phyloP scores from a whole-genome alignment of 2,888 invertebrate genomes.

The Slavum lentiscoides region DNA sequence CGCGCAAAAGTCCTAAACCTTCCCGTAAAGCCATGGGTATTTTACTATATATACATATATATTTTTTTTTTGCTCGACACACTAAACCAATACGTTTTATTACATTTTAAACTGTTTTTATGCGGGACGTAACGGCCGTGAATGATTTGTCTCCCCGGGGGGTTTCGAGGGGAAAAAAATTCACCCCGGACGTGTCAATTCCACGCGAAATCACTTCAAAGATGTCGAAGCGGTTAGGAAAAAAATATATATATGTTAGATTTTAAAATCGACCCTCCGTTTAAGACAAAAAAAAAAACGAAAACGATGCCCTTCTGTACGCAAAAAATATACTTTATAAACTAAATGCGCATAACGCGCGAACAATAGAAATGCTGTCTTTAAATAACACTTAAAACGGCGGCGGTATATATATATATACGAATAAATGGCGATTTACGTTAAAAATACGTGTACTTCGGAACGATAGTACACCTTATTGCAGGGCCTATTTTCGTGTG shows the following conservation, averaged over 20 bases:
- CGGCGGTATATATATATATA: too few relatives aligned
- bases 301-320: slow-evolving; percentile 22
- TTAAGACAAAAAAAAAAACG: slow-evolving; percentile 17
- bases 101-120: slow-evolving; percentile 53
- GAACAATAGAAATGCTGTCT: slow-evolving; percentile 2
- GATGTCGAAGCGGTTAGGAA: slow-evolving; percentile 42
- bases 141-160: slow-evolving; percentile 50
- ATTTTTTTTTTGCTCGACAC: slow-evolving; percentile 24
- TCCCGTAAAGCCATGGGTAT: slow-evolving; percentile 42
- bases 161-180: slow-evolving; percentile 48
- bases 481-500: too few relatives aligned
- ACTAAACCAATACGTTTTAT: slow-evolving; percentile 49
- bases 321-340: background rate
- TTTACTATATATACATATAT: slow-evolving; percentile 20
- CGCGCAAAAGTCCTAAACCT: slow-evolving; percentile 51
- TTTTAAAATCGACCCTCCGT: slow-evolving; percentile 27
- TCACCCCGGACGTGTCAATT: slow-evolving; percentile 51
- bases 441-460: background rate
- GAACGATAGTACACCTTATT: background rate
- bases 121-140: slow-evolving; percentile 51
- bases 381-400: too few relatives aligned
- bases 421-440: background rate
- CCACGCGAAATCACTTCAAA: slow-evolving; percentile 51
- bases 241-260: slow-evolving; percentile 38
- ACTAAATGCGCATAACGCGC: too few relatives aligned